Base-by-base conservation (phyloP, 2,113 vertebrate species). In the Cheilinus undulatus region DNA sequence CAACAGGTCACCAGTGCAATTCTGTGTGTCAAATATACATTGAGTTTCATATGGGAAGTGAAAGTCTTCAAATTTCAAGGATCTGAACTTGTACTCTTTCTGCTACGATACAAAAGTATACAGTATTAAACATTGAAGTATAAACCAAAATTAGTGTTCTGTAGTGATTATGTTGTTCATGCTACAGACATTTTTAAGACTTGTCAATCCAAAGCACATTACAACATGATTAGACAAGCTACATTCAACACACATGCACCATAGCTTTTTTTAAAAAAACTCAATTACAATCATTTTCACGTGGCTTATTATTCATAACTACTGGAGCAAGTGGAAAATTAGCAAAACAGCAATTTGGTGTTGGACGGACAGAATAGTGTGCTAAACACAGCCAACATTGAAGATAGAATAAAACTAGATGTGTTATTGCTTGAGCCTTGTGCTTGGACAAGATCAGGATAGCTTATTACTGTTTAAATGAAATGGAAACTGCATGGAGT, bases 231-330 rank as follows among this genome's bases (percentile, higher is more conserved):
- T 75, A 73, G 66, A 89, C 78, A 77, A 82, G 78, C 82, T 89
- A 91, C 90, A 92, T 92, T 91, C 91, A 88, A 86, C 72, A 83
- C 79, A 78, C 91, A 90, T 92, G 91, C 90, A 89, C 86, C 88
- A 87, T 80, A 82, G 75, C 42, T 71, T 46, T 49, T 51, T 85
- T 73, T 43, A 1, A 34, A 36, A 30, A 34, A 60, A 71, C 76
- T 78, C 71, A 68, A 78, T 80, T 77, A 91, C 90, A 89, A 87
- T 88, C 83, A 62, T 82, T 48, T 40, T 69, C 50, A 72, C 30
- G n/a, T n/a, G 76, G 38, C 53, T 88, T 69, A 80, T 78, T 84
- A 87, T 70, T 60, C 74, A 63, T 74, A 73, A 73, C 53, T 23
- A 84, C 49, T 20, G 36, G 76, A 79, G 70, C 69, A 67, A 69